phyloP scores from a whole-genome alignment of 2,113 vertebrate genomes.

The Marmota monax region DNA sequence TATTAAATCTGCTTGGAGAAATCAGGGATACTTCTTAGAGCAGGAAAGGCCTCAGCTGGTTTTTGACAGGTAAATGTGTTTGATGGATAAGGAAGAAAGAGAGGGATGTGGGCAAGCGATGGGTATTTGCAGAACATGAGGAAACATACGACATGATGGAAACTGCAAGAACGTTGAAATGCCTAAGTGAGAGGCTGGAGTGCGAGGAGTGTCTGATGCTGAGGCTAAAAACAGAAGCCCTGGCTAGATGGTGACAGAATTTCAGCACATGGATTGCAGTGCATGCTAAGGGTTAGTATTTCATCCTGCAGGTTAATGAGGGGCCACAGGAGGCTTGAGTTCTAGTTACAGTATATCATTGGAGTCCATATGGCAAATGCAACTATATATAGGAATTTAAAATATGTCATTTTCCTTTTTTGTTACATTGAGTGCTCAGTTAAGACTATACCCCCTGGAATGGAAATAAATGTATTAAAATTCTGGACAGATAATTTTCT shows the following conservation, averaged over 20 bases:
- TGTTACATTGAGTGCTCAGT: background rate
- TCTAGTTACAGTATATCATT: background rate
- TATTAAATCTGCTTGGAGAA: constrained; percentile 13
- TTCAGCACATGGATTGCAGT: background rate
- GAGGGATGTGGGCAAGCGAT: background rate
- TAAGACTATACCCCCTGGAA: background rate
- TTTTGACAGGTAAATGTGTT: background rate
- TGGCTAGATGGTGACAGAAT: background rate
- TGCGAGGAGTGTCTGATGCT: background rate
- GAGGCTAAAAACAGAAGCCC: background rate
- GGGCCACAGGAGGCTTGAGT: background rate
- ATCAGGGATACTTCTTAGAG: background rate
- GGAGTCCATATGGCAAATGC: background rate
- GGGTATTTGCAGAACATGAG: background rate
- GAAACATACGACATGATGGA: background rate
- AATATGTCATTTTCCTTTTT: background rate
- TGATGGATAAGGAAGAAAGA: background rate
- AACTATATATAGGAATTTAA: background rate
- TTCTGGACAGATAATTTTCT: background rate
- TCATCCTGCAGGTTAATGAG: background rate
- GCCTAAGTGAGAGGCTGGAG: background rate
- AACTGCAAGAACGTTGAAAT: background rate
- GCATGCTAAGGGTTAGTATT: background rate
- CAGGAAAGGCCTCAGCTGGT: background rate
- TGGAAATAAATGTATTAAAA: background rate